phyloP scores from a whole-genome alignment of 2,113 vertebrate species.

The Lucifuga dentata region DNA sequence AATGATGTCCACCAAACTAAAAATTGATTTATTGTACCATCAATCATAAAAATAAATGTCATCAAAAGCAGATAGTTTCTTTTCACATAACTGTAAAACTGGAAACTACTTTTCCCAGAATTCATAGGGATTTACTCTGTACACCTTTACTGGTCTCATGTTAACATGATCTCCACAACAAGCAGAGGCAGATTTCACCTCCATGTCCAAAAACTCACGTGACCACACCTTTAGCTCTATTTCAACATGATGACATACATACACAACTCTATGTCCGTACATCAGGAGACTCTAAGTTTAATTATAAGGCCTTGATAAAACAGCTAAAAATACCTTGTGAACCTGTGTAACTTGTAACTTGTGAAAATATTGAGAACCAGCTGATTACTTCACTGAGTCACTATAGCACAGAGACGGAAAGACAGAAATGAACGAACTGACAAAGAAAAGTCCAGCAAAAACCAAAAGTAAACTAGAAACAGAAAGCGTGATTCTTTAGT shows the following conservation, averaged over 20 bases:
- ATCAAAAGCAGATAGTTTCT: background rate
- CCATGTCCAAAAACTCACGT: background rate
- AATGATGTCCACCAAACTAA: too few relatives aligned
- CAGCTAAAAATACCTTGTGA: background rate
- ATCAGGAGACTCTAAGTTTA: background rate
- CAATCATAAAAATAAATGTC: too few relatives aligned
- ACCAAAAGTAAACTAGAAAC: background rate
- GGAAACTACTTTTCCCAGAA: constrained; percentile 21
- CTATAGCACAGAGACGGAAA: background rate
- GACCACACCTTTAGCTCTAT: constrained; percentile 3
- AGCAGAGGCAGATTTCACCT: constrained; percentile 31
- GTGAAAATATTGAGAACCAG: background rate
- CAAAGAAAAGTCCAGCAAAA: background rate
- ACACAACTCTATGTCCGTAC: background rate
- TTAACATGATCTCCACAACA: constrained; percentile 59
- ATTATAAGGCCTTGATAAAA: too few relatives aligned
- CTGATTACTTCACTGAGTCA: background rate
- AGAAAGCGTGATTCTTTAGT: background rate
- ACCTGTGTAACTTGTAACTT: background rate
- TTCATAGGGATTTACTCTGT: constrained; percentile 17
- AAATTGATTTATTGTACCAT: too few relatives aligned
- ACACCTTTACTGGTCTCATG: constrained; percentile 7
- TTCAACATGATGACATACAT: constrained; percentile 1
- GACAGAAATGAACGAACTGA: background rate
- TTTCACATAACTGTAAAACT: constrained; percentile 8